These are phyloP conservation scores for Acanthiza pusilla DNA, from an alignment of 2,797 vertebrate genomes.

Conservation along the genomic window DNA sequence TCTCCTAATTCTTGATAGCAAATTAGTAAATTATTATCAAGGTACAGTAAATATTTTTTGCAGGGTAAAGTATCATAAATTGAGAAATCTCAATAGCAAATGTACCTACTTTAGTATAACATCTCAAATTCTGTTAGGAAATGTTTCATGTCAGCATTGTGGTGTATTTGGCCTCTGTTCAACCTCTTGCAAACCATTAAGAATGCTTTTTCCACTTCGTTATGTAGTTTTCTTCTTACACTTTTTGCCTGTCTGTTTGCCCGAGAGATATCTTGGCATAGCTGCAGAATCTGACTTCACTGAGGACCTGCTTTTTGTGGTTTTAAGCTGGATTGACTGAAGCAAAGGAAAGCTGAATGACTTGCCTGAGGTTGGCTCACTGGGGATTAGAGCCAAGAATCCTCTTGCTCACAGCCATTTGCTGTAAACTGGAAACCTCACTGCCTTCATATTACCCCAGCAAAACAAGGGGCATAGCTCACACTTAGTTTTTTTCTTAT, in stretches of 20 bases:
- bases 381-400: conserved; percentile 19
- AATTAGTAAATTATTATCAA: conserved; percentile 55
- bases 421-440: background rate
- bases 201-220: background rate
- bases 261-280: background rate
- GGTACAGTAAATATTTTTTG: conserved; percentile 28
- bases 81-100: conserved; percentile 37
- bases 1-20: background rate
- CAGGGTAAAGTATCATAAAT: conserved; percentile 1
- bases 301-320: conserved; percentile 10
- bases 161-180: conserved; percentile 7
- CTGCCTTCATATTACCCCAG: background rate
- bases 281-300: background rate
- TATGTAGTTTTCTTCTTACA: background rate
- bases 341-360: background rate
- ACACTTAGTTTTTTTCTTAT: background rate
- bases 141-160: conserved; percentile 9
- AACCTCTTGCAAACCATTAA: conserved; percentile 11
- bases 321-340: conserved; percentile 38
- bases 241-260: background rate
- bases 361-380: background rate
- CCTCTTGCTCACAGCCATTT: background rate
- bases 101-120: background rate
- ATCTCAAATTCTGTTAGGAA: conserved; percentile 16
- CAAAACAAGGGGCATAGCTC: background rate